Base-by-base conservation (phyloP, 2,888 invertebrate genomes). In the Catotricha subobsoleta region DNA sequence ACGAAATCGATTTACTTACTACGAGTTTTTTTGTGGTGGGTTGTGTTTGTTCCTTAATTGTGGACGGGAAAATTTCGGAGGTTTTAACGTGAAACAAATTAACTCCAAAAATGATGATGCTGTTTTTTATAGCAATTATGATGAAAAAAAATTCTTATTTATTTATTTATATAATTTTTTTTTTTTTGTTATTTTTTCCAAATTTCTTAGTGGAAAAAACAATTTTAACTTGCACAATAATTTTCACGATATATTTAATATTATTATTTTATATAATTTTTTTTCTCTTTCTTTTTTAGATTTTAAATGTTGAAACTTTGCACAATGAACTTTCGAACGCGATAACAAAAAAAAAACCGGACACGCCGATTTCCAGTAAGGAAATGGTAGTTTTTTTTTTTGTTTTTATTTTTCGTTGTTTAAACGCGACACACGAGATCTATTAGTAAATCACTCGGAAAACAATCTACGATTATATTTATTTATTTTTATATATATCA, bases 1-100 rank as follows among this genome's bases (percentile, higher is more conserved):
- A 27, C 19, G 20, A 41, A 41, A 41, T 41, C 41, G 36, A 36
- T 38, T 35, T 45, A 62, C 62, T 60, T 59, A 62, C 62, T 52
- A 62, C 58, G 54, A 60, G 54, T 51, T 62, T 62, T 54, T 62
- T 61, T 44, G 59, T 58, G 56, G 52, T 53, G 56, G 44, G 57
- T 57, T 50, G 60, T 56, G 59, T 56, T 52, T 60, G 59, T 52
- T 60, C 60, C 55, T 61, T 62, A 52, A 62, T 56, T 52, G 61
- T 56, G 56, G 60, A 61, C 48, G 56, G 57, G 53, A 52, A 54
- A 47, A 49, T 46, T 39, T 48, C 56, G 60, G 60, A 57, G 59
- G 61, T 43, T 55, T 61, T 62, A 51, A 61, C 59, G 60, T 60
- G 60, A 54, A 61, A 60, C 57, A 61, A 57, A 57, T 62, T 62